phyloP scores from a whole-genome alignment of 2,888 invertebrate genomes.

The Eutolmus rufibarbis region DNA sequence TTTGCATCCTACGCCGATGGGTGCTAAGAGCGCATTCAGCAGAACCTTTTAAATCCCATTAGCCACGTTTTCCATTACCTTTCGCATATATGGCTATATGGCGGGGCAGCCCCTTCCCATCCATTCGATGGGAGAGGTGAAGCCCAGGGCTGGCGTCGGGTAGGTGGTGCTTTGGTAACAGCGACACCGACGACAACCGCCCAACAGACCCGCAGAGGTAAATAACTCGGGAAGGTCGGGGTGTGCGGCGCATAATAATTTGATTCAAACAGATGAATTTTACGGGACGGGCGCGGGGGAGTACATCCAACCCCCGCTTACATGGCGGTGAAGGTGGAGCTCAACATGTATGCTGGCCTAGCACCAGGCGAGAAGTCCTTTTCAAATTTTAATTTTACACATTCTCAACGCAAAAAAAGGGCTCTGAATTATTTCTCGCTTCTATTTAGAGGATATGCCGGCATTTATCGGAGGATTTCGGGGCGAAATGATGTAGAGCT shows the following conservation, averaged over 20 bases:
- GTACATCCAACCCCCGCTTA: not conserved
- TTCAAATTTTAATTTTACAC: conserved; percentile 36
- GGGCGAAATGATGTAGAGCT: not conserved
- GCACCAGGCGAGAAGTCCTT: not conserved
- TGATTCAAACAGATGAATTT: conserved; percentile 32
- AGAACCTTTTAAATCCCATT: conserved; percentile 42
- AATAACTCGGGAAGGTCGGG: not conserved
- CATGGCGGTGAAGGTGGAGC: not conserved
- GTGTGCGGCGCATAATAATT: conserved; percentile 34
- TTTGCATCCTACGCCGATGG: not conserved
- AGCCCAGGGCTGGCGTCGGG: not conserved
- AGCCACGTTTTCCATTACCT: conserved; percentile 38
- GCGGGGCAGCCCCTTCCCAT: not conserved
- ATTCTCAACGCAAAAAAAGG: not conserved
- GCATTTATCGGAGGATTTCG: conserved; percentile 6
- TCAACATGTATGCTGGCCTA: conserved; percentile 9
- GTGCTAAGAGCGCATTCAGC: conserved; percentile 38
- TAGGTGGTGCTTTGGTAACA: not conserved
- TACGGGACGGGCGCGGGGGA: not conserved
- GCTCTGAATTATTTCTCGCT: conserved; percentile 39
- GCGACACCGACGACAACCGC: conserved; percentile 6
- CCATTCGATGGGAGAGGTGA: not conserved
- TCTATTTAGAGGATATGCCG: not conserved
- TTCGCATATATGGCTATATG: not conserved
- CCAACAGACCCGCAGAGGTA: not conserved